These are phyloP conservation scores for Bos indicus DNA, from an alignment of 2,113 vertebrate species.

Conservation along the genomic window DNA sequence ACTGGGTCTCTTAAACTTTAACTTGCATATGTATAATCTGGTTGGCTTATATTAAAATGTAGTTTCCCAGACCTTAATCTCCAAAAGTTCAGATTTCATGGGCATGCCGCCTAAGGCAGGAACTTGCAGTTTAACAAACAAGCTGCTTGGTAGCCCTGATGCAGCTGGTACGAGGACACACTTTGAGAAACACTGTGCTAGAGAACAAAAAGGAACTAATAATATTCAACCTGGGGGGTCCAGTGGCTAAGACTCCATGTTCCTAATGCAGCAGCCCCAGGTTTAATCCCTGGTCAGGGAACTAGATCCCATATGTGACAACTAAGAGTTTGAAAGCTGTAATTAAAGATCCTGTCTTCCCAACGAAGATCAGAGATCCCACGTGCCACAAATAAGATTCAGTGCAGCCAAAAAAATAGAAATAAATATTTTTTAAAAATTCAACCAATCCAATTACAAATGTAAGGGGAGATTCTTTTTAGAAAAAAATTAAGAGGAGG, in stretches of 20 bases:
- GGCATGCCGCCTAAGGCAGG: neutral
- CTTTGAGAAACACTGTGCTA: neutral
- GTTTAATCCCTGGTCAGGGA: neutral
- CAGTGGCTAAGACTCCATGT: neutral
- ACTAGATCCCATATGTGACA: no score
- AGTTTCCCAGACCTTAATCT: neutral
- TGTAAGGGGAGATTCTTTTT: neutral
- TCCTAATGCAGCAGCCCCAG: neutral
- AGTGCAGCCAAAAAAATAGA: no score
- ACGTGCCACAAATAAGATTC: no score
- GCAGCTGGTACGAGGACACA: neutral
- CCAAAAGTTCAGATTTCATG: neutral
- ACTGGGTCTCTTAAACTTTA: neutral
- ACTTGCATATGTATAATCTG: neutral
- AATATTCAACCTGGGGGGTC: neutral
- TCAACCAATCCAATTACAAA: neutral
- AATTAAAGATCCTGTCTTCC: no score
- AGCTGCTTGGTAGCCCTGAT: neutral
- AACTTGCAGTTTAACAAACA: neutral
- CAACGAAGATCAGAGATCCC: no score
- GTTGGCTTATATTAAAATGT: neutral
- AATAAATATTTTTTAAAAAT: no score
- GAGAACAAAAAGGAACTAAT: neutral
- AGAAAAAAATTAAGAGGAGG: no score
- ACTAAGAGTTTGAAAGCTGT: no score